phyloP scores from a whole-genome alignment of 1,140 invertebrate genomes.

The Polypedilum vanderplanki region DNA sequence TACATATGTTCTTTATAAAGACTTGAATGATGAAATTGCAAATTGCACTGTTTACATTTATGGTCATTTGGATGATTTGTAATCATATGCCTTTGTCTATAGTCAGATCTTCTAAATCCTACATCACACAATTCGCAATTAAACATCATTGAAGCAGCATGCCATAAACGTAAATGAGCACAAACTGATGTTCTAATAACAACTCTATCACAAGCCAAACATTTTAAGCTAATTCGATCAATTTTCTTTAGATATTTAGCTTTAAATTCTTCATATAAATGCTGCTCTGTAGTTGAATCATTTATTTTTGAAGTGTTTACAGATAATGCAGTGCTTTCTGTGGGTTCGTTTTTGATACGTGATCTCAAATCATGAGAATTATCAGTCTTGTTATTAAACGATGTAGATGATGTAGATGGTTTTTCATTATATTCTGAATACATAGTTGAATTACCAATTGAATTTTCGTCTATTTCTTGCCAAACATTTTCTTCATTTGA shows the following conservation, averaged over 20 bases:
- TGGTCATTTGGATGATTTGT: neutral
- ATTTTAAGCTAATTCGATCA: neutral
- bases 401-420: neutral
- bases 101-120: neutral
- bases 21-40: neutral
- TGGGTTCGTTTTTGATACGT: neutral
- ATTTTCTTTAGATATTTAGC: neutral
- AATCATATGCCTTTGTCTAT: neutral
- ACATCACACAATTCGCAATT: conserved; percentile 6
- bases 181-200: neutral
- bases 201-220: neutral
- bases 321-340: neutral
- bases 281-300: neutral
- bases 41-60: neutral
- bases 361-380: neutral
- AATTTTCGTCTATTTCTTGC: neutral
- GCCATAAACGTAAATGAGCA: neutral
- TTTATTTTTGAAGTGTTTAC: neutral
- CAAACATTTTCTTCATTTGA: neutral
- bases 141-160: neutral
- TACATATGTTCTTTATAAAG: neutral
- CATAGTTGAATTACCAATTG: neutral
- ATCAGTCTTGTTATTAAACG: too few species aligned
- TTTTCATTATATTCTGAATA: neutral
- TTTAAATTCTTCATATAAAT: neutral